Evolutionary conservation across 1,140 invertebrate genomes (phyloP).

Genomic region (Hyles euphorbiae): DNA sequence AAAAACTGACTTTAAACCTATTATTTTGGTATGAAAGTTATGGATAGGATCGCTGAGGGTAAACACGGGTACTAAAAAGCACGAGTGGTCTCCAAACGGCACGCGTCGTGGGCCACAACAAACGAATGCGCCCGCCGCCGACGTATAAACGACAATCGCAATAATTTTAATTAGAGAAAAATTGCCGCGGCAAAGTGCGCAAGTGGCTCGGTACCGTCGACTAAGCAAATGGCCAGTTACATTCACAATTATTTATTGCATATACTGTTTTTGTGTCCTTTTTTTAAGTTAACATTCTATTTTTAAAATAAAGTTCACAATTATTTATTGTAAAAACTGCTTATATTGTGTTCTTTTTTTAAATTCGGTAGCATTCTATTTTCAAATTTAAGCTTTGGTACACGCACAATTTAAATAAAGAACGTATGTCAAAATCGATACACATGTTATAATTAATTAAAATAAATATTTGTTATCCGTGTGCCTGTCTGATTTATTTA

Average conservation of each 20-base stretch:
- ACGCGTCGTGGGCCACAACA: conserved; percentile 66
- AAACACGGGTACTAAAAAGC: conserved; percentile 69
- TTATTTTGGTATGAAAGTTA: conserved; percentile 39
- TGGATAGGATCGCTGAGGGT: conserved; percentile 46
- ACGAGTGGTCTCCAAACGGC: conserved; percentile 62
- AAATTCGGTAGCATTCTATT: no score
- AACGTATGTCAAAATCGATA: no score
- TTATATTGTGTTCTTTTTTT: no score
- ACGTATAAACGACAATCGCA: conserved; percentile 61
- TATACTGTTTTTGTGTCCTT: background rate
- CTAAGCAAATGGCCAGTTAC: no score
- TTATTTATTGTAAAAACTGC: no score
- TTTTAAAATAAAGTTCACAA: no score
- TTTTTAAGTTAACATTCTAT: background rate
- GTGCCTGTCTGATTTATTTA: no score
- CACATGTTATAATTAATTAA: no score
- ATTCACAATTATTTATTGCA: background rate
- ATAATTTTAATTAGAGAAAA: conserved; percentile 75
- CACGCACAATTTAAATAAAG: no score
- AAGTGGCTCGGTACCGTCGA: conserved; percentile 20
- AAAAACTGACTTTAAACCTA: conserved; percentile 43
- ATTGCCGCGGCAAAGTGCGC: conserved; percentile 61
- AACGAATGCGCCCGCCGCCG: conserved; percentile 39
- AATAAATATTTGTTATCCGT: no score
- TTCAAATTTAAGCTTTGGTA: no score